phyloP scores from a whole-genome alignment of 2,797 vertebrate species.

The Sebastolobus altivelis region DNA sequence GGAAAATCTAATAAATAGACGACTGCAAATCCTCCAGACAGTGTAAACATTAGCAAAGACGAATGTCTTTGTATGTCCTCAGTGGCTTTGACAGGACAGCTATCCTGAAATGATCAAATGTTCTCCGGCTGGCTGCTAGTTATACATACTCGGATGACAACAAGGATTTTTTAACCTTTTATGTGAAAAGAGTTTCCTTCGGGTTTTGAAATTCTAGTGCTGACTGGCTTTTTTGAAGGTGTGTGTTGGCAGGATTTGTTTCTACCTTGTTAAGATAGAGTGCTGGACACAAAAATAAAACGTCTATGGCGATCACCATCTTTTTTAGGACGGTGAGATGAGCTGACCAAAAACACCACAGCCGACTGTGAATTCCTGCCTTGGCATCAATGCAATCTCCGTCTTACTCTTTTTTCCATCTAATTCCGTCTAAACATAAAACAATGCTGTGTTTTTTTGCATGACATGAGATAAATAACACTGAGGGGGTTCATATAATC shows the following conservation, averaged over 20 bases:
- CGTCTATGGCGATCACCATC: background rate
- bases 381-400: constrained; percentile 1
- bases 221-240: constrained; percentile 32
- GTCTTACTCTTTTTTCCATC: background rate
- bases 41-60: constrained; percentile 35
- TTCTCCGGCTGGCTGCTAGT: constrained; percentile 31
- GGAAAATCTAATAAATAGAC: constrained; percentile 34
- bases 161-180: constrained; percentile 20
- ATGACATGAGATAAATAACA: constrained; percentile 14
- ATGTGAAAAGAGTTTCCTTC: constrained; percentile 2
- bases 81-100: constrained; percentile 34
- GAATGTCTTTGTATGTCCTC: constrained; percentile 20
- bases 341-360: constrained; percentile 25
- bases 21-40: constrained; percentile 28
- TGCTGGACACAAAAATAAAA: constrained; percentile 39
- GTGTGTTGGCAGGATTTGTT: constrained; percentile 38
- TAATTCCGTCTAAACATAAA: constrained; percentile 15
- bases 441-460: constrained; percentile 1
- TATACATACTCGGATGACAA: constrained; percentile 18
- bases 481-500: constrained; percentile 38
- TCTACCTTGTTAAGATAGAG: constrained; percentile 13
- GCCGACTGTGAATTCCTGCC: constrained; percentile 10
- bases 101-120: constrained; percentile 43
- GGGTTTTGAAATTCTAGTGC: constrained; percentile 22
- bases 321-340: background rate